A percentile compares a stretch with the other conserved stretches of the same genome.
These are phyloP conservation scores for Patella caerulea DNA, from an alignment of 2,888 invertebrate species.

Conservation along the genomic window DNA sequence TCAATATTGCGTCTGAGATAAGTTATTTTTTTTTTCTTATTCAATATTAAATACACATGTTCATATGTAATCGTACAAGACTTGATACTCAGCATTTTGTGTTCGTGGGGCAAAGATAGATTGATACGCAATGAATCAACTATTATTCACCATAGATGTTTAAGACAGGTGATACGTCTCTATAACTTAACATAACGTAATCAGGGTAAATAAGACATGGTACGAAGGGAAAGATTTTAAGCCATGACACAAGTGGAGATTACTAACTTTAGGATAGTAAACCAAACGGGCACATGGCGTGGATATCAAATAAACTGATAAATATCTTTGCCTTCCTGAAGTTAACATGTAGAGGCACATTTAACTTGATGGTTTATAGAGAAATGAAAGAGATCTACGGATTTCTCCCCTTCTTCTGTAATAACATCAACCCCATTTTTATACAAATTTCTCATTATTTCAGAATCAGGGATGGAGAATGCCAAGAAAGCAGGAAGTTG, in stretches of 20 bases:
- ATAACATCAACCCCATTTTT: too few species aligned
- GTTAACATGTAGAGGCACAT: too few species aligned
- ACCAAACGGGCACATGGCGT: constrained; percentile 1
- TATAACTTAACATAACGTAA: neutral
- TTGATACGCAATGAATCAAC: constrained; percentile 6
- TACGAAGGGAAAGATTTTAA: neutral
- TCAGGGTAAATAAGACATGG: neutral
- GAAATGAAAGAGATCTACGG: too few species aligned
- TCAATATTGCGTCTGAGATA: constrained; percentile 1
- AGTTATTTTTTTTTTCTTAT: neutral
- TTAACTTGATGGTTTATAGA: too few species aligned
- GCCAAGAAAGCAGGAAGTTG: neutral
- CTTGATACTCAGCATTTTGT: too few species aligned
- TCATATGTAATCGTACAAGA: neutral
- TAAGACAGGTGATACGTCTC: neutral
- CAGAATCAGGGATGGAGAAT: constrained; percentile 1
- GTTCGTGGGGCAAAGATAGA: neutral
- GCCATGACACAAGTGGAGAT: neutral
- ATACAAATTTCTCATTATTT: constrained; percentile 5
- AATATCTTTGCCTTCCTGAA: neutral
- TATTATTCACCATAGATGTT: neutral
- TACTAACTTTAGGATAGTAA: neutral
- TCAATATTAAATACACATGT: constrained; percentile 7
- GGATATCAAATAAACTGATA: neutral
- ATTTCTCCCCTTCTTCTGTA: too few species aligned